Evolutionary conservation across 1,140 invertebrate genomes (phyloP), one percentile per base, ranked within the genome.

Genomic region (Cephus cinctus): DNA sequence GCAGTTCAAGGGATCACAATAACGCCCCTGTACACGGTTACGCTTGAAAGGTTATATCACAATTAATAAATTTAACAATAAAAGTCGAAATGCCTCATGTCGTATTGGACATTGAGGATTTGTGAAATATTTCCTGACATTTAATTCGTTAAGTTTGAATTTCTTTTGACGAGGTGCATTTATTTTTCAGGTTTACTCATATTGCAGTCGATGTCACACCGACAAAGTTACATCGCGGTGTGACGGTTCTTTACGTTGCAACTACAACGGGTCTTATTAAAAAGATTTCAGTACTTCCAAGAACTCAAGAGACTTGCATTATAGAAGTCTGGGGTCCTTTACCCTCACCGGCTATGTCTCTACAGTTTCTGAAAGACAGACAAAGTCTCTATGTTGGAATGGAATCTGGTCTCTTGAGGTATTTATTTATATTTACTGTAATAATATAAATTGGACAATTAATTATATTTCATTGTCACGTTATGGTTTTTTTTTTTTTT

Each of bases 251-350:
- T 1, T 96, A 90, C 65, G 85, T 94, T 4, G 85, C 89, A 8
- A 93, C 89, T 6, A 77, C 81, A 2, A 79, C 81, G 0, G 90
- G 89, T 14, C 64, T 84, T 5, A 82, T 97, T 6, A 86, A 90
- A 56, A 96, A 96, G 67, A 80, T 95, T 54, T 84, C 87, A 0
- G 75, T 93, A 18, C 69, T 89, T 56, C 86, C 90, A 4, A 59
- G 78, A 11, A 80, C 78, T 1, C 77, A 83, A 5, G 79, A 87
- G 47, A 84, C 91, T 0, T 97, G 94, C 71, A 73, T 95, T 3
- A 81, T 96, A 12, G 93, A 96, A 69, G 80, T 92, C 40, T 90
- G 93, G 83, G 83, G 87, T 43, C 80, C 90, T 2, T 80, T 87
- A 5, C 80, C 83, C 4, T 79, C 80, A 20, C 71, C 81, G 27